Conservation (phyloP, 2,888 invertebrate genomes). For the Malacosoma neustria region DNA sequence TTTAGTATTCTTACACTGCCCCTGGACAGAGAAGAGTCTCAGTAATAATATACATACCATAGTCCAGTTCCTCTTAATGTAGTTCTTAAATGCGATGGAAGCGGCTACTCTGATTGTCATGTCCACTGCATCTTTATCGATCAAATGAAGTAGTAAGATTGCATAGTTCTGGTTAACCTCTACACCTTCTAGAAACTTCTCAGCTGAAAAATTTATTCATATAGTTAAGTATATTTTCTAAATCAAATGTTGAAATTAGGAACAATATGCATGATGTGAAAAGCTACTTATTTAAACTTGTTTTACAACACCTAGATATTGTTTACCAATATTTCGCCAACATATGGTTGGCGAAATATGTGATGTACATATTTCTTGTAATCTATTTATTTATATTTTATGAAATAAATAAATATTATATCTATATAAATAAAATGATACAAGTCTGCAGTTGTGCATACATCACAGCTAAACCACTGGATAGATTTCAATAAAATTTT, state of each 20-base stretch:
- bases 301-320: neutral
- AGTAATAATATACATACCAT: too few species aligned
- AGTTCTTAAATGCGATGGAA: slow-evolving; percentile 97
- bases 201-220: slow-evolving; percentile 76
- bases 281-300: neutral
- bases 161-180: slow-evolving; percentile 95
- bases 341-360: neutral
- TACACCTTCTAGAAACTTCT: slow-evolving; percentile 92
- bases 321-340: neutral
- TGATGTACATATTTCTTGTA: neutral
- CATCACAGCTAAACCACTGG: too few species aligned
- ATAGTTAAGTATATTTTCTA: slow-evolving; percentile 1
- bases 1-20: too few species aligned
- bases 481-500: too few species aligned
- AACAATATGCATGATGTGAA: neutral
- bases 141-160: slow-evolving; percentile 86
- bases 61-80: slow-evolving; percentile 96
- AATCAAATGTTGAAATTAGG: neutral
- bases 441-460: too few species aligned
- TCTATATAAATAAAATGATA: too few species aligned
- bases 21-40: too few species aligned
- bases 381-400: neutral
- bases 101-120: slow-evolving; percentile 90
- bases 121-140: slow-evolving; percentile 88
- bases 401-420: too few species aligned